phyloP scores from a whole-genome alignment of 37 sponge, comb jelly and placozoan genomes.

The Diacarnus erythraeanus region DNA sequence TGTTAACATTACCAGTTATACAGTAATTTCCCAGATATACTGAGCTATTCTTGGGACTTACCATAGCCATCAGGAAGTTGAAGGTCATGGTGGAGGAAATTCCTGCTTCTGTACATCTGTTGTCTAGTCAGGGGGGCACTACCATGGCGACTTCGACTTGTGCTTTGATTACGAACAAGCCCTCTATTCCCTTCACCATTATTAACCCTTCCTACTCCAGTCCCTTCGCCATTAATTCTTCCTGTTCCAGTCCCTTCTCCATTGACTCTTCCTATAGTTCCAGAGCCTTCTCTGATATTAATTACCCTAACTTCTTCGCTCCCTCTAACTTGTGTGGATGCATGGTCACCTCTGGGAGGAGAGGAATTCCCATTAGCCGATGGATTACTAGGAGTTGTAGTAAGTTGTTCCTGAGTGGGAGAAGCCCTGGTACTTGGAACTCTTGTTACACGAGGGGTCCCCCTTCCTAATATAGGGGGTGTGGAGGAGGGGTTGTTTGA shows the following conservation, averaged over 20 bases:
- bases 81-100: slow-evolving; percentile 68
- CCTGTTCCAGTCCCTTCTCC: background rate
- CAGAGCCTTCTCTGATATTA: background rate
- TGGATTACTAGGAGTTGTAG: background rate
- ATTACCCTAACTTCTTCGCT: background rate
- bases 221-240: background rate
- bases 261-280: background rate
- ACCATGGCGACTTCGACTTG: background rate
- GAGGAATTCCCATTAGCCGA: background rate
- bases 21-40: too few relatives aligned
- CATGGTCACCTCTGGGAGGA: background rate
- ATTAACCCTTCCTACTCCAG: background rate
- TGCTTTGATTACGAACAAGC: background rate
- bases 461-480: background rate
- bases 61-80: slow-evolving; percentile 86
- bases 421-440: slow-evolving; percentile 15
- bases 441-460: background rate
- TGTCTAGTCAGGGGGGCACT: slow-evolving; percentile 35
- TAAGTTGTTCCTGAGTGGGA: slow-evolving; percentile 43
- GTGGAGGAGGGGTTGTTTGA: slow-evolving; percentile 3
- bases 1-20: too few relatives aligned
- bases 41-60: slow-evolving; percentile 21
- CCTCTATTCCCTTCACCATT: background rate
- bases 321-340: background rate
- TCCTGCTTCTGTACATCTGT: slow-evolving; percentile 55